These are phyloP conservation scores for Isurus oxyrinchus DNA, from an alignment of 2,113 vertebrate species.

Conservation along the genomic window DNA sequence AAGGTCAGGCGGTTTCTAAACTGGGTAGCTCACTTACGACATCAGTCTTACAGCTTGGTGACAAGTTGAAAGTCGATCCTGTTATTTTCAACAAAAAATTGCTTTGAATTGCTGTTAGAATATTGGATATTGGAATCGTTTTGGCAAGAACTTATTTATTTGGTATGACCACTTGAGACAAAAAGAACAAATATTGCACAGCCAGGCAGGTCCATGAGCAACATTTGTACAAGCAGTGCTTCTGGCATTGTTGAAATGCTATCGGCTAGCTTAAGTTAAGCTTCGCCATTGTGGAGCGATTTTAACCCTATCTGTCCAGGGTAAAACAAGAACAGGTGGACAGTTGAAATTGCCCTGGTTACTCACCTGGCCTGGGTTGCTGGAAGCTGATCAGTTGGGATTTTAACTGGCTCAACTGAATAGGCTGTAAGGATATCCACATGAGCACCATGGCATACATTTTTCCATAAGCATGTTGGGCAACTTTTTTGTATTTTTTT, in stretches of 20 bases:
- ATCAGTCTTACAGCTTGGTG: neutral
- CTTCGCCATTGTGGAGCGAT: neutral
- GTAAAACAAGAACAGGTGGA: neutral
- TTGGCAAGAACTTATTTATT: neutral
- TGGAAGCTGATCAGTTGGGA: neutral
- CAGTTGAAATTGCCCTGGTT: neutral
- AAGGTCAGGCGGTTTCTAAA: neutral
- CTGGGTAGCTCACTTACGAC: neutral
- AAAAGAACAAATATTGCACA: neutral
- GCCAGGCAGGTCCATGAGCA: neutral
- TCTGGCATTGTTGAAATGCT: neutral
- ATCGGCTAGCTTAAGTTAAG: neutral
- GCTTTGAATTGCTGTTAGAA: neutral
- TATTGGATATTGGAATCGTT: neutral
- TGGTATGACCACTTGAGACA: neutral
- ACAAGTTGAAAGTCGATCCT: neutral
- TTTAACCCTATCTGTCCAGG: neutral
- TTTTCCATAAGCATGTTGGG: neutral
- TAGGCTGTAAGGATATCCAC: neutral
- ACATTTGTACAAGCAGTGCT: neutral
- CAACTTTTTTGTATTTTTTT: neutral
- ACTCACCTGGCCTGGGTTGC: neutral
- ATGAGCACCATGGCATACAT: no score
- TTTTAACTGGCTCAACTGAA: neutral
- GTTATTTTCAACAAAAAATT: neutral